phyloP scores from a whole-genome alignment of 2,113 vertebrate species.

The Rana temporaria region DNA sequence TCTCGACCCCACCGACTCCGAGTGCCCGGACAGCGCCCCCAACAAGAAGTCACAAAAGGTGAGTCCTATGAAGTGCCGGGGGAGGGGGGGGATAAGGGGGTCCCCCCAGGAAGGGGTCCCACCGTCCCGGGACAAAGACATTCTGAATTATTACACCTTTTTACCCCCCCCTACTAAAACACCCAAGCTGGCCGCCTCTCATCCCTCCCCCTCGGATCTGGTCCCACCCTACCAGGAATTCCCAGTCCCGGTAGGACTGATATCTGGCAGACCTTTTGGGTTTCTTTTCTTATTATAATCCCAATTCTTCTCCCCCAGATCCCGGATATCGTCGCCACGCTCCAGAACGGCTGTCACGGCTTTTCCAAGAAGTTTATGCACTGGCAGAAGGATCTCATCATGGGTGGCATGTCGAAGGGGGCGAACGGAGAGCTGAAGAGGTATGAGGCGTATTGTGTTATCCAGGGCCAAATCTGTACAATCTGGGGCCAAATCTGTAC shows the following conservation, averaged over 20 bases:
- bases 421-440: conserved; percentile 86
- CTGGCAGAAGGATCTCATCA: conserved; percentile 97
- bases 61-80: background rate
- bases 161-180: too few relatives aligned
- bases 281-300: too few relatives aligned
- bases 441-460: conserved; percentile 65
- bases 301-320: conserved; percentile 67
- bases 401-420: conserved; percentile 86
- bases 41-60: conserved; percentile 84
- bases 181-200: too few relatives aligned
- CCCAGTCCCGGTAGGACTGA: too few relatives aligned
- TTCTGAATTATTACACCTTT: too few relatives aligned
- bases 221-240: too few relatives aligned
- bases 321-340: conserved; percentile 81
- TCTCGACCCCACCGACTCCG: conserved; percentile 84
- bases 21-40: conserved; percentile 90
- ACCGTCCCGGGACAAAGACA: too few relatives aligned
- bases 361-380: conserved; percentile 98
- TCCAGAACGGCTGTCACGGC: conserved; percentile 92
- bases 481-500: conserved; percentile 1
- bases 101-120: too few relatives aligned
- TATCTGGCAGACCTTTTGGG: too few relatives aligned
- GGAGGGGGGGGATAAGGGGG: background rate
- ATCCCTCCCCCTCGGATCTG: too few relatives aligned
- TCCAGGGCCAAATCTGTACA: too few relatives aligned